Base-by-base conservation (phyloP, 1,140 invertebrate genomes). In the Pentalonia nigronervosa region DNA sequence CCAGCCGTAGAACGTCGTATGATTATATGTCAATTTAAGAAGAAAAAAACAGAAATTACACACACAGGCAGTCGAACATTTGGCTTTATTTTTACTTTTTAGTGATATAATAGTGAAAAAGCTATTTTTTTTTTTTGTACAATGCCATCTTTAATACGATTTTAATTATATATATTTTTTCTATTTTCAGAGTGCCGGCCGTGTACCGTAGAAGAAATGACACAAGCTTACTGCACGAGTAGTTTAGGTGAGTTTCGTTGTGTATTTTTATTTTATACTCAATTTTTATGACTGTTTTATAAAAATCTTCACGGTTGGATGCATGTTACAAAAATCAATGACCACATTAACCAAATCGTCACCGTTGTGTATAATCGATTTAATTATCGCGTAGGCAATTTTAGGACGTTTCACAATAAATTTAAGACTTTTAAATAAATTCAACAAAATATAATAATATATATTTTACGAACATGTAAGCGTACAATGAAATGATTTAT, bases 191-290 rank as follows among this genome's bases (percentile, higher is more conserved):
- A 93, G 14, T 93, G 91, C 41, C 91, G 91, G 20, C 91, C 91
- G 17, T 93, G 91, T n/a, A 93, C 91, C 21, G 81, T 93, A 17
- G 91, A 93, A 86, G 91, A 93, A 93, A 93, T 93, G 91, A 93
- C 91, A 86, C 91, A 93, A 86, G 91, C 91, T 56, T 93, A 93
- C 91, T 93, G 91, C 91, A 93, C 91, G 47, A 93, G 91, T 93
- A 93, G 91, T 56, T 53, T 93, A 56, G 91, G 91, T 93, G 48
- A 93, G 91, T 93, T 36, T 83, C 47, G 25, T n/a, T 6, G 17
- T 87, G 47, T n/a, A 87, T 76, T 4, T 76, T 25, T 67, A 50
- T 76, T 76, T 30, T 76, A 21, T 36, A 41, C 41, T 60, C 30
- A 53, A 92, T 36, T 45, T 48, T 56, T 90, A 30, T 41, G 36